Percentiles rank a stretch among this genome's conserved stretches.
phyloP scores from a whole-genome alignment of 2,888 invertebrate species.

The Tetanocera ferruginea region DNA sequence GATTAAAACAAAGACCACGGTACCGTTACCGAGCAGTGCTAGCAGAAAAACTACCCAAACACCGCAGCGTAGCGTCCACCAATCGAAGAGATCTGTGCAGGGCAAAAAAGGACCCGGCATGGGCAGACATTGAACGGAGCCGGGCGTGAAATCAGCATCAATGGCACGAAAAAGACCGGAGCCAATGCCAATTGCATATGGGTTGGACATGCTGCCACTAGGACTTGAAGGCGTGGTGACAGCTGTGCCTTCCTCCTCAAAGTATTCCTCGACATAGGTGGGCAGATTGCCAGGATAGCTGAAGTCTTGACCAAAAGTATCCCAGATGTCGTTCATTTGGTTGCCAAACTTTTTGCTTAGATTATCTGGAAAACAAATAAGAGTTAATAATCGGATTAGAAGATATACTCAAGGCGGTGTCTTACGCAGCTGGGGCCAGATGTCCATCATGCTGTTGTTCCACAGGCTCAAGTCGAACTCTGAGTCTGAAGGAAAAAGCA shows the following conservation, averaged over 20 bases:
- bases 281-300: constrained; percentile 79
- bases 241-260: constrained; percentile 73
- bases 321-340: constrained; percentile 79
- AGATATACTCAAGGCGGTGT: constrained; percentile 45
- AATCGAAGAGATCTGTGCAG: constrained; percentile 95
- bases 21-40: constrained; percentile 95
- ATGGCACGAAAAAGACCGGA: constrained; percentile 64
- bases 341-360: constrained; percentile 80
- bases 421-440: constrained; percentile 88
- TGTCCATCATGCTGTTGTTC: constrained; percentile 83
- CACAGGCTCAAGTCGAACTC: constrained; percentile 82
- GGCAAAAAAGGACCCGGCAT: constrained; percentile 94
- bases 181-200: constrained; percentile 50
- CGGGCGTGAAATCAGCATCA: constrained; percentile 61
- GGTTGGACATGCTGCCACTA: constrained; percentile 41
- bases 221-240: constrained; percentile 48
- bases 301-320: constrained; percentile 78
- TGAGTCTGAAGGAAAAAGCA: constrained; percentile 79
- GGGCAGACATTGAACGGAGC: constrained; percentile 80
- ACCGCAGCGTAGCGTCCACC: constrained; percentile 97
- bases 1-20: constrained; percentile 92
- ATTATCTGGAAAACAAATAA: constrained; percentile 73
- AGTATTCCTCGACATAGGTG: constrained; percentile 80
- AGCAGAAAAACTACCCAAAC: constrained; percentile 97
- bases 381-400: not conserved